phyloP scores from a whole-genome alignment of 2,113 vertebrate genomes.

The Nymphicus hollandicus region DNA sequence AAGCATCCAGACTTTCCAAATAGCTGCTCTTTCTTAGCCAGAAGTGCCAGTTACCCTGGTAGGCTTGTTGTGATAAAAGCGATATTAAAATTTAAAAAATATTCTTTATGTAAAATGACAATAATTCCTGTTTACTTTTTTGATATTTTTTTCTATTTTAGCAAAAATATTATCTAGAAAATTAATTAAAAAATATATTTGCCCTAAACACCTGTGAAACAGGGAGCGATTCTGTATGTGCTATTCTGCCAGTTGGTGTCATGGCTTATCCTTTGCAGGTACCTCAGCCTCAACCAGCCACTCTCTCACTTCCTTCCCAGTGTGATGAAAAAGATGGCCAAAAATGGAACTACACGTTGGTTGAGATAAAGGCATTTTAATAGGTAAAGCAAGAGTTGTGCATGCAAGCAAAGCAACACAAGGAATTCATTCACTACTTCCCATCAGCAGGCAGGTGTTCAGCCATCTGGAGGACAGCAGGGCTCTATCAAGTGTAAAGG shows the following conservation, averaged over 20 bases:
- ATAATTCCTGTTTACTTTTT: neutral
- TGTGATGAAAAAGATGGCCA: no score
- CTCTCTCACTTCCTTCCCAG: neutral
- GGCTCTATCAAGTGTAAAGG: fast-evolving
- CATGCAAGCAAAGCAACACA: neutral
- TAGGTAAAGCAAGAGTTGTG: fast-evolving
- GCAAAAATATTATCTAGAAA: neutral
- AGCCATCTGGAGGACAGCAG: neutral
- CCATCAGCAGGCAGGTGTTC: neutral
- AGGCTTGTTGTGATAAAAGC: neutral
- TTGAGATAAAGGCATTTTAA: neutral
- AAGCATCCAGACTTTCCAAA: neutral
- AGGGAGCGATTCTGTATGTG: neutral
- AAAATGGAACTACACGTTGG: neutral
- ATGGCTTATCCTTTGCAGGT: neutral
- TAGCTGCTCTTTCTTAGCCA: neutral
- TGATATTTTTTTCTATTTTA: neutral
- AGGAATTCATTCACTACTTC: neutral
- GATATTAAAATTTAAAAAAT: neutral
- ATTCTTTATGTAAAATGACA: neutral
- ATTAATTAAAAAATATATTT: neutral
- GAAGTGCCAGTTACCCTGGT: neutral
- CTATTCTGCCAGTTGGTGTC: neutral
- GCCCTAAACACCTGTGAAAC: neutral
- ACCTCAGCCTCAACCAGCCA: neutral